These are phyloP conservation scores for Phalacrocorax carbo DNA, from an alignment of 2,113 vertebrate genomes.

Conservation along the genomic window DNA sequence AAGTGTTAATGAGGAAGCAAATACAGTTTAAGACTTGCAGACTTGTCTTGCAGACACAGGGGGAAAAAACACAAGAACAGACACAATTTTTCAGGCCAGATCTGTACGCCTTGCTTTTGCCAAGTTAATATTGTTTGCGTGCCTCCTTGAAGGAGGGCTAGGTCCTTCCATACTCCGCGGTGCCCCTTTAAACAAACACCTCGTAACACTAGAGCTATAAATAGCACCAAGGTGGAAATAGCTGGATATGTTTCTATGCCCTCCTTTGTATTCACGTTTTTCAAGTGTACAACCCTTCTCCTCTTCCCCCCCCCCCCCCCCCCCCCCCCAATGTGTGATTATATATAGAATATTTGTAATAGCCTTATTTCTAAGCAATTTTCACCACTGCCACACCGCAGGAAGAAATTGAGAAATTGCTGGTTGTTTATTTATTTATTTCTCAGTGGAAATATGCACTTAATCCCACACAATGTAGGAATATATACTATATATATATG, in stretches of 20 bases:
- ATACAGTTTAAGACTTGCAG: neutral
- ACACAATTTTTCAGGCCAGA: neutral
- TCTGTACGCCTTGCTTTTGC: neutral
- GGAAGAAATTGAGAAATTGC: constrained; percentile 66
- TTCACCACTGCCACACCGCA: constrained; percentile 46
- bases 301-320: neutral
- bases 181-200: constrained; percentile 67
- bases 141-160: constrained; percentile 12
- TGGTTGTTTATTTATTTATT: constrained; percentile 62
- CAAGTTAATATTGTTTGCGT: constrained; percentile 36
- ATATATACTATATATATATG: neutral
- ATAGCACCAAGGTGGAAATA: constrained; percentile 52
- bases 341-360: constrained; percentile 60
- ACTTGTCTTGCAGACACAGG: neutral
- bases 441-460: constrained; percentile 4
- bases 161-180: constrained; percentile 14
- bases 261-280: constrained; percentile 44
- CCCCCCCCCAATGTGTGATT: neutral
- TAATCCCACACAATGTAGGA: constrained; percentile 25
- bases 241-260: constrained; percentile 47
- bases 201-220: constrained; percentile 31
- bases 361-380: constrained; percentile 50
- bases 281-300: constrained; percentile 16
- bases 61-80: neutral
- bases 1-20: constrained; percentile 36